Evolutionary conservation across 1,140 invertebrate species (phyloP), one percentile per base, ranked within the genome.

Genomic region (Pogonognathellus flavescens): DNA sequence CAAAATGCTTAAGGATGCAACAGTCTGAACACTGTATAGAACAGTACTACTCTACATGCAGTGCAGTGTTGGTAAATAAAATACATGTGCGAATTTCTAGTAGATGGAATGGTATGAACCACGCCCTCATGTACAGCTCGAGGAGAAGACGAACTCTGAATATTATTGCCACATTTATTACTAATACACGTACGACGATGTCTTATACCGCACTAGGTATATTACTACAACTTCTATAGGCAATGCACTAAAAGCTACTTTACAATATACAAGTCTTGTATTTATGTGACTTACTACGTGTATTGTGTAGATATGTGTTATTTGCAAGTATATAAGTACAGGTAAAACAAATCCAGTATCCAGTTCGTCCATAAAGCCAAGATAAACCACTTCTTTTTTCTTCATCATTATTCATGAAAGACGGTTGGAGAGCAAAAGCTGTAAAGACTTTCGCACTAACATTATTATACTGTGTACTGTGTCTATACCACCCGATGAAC

Each of bases 391-490:
- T 62, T 62, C 59, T 76, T 76, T 76, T 76, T 76, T 76, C 70
- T 76, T 76, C 16, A 76, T 76, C 70, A 76, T 76, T 76, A 76
- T 76, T 76, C 70, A 76, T 76, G 70, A 31, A 76, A 49, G 70
- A 76, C 49, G 70, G 41, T 49, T 76, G 25, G 70, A 31, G 5
- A 25, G 8, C 1, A 31, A 76, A 31, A 76, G 25, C 11, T 66
- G 62, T 66, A 25, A 66, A 25, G 62, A 25, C n/a, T 60, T 25
- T 25, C 5, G 62, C 11, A 20, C 53, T 55, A 1, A 16, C 53
- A 55, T 55, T 41, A 41, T 41, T 41, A 41, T 41, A 41, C 6
- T 6, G 31, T 41, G 31, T 41, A 41, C 6, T 41, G 6, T 1
- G 6, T 1, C 31, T 41, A 41, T 41, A 3, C 1, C 31, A 41